Percentiles rank a stretch among this genome's conserved stretches.
These are phyloP conservation scores for Myiotriccus ornatus DNA, from an alignment of 2,797 vertebrate genomes.

Conservation along the genomic window DNA sequence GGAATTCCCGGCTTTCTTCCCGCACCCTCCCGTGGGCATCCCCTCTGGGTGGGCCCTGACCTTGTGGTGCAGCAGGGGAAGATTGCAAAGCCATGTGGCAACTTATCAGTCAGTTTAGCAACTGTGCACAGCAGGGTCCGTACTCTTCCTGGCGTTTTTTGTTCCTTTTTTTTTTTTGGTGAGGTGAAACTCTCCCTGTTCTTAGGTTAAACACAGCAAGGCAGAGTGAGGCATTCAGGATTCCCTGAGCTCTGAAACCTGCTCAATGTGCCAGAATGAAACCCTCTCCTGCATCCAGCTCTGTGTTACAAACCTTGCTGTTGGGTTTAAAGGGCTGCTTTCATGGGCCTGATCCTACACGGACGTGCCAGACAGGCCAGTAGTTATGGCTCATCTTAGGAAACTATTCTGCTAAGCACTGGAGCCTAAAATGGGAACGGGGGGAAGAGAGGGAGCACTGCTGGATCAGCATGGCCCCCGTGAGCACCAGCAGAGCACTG, in stretches of 20 bases:
- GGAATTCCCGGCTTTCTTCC: neutral
- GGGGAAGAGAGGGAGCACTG: neutral
- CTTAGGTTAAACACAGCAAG: neutral
- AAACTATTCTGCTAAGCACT: constrained; percentile 36
- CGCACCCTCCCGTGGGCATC: accelerated
- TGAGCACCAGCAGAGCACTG: neutral
- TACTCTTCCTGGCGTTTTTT: neutral
- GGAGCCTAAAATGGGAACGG: neutral
- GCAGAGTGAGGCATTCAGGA: neutral
- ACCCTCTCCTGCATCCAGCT: neutral
- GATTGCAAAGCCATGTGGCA: neutral
- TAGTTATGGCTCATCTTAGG: constrained; percentile 44
- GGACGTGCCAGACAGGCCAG: constrained; percentile 38
- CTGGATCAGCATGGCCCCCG: neutral
- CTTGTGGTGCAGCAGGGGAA: neutral
- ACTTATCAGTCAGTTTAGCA: neutral
- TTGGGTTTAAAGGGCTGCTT: neutral
- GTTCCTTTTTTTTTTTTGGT: neutral
- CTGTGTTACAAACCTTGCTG: neutral
- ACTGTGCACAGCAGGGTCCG: neutral
- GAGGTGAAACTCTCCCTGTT: neutral
- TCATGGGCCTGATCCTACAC: constrained; percentile 15
- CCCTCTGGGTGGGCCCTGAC: neutral
- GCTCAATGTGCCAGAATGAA: accelerated
- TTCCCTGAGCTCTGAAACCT: neutral